Evolutionary conservation across 2,888 invertebrate species (phyloP).

Genomic region (Cordilura impudica): DNA sequence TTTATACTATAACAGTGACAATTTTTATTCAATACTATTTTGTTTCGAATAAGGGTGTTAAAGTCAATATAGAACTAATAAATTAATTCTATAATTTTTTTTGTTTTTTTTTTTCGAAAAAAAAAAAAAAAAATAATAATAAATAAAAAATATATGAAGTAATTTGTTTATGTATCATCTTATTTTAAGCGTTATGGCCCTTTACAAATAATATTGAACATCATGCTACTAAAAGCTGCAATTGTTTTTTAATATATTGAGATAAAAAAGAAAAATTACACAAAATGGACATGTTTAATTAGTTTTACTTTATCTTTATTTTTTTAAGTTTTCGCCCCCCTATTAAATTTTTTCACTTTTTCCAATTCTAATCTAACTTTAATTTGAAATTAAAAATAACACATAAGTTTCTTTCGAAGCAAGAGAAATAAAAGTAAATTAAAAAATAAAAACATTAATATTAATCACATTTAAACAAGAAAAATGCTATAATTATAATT

Average conservation of each 20-base stretch:
- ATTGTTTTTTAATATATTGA: constrained; percentile 20
- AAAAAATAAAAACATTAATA: constrained; percentile 46
- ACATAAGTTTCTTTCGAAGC: constrained; percentile 13
- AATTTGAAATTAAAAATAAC: constrained; percentile 6
- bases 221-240: not conserved
- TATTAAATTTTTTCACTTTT: constrained; percentile 11
- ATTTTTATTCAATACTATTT: not conserved
- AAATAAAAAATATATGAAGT: no score
- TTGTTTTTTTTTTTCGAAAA: not conserved
- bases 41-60: not conserved
- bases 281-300: constrained; percentile 33
- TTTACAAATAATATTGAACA: constrained; percentile 8
- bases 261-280: constrained; percentile 6
- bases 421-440: constrained; percentile 20
- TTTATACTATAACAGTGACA: no score
- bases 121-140: not conserved
- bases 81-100: not conserved
- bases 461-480: constrained; percentile 40
- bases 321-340: not conserved
- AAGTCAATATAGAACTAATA: not conserved
- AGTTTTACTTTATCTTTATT: constrained; percentile 26
- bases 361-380: not conserved
- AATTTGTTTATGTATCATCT: constrained; percentile 6
- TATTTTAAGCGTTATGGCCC: constrained; percentile 2
- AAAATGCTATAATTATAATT: not conserved